Evolutionary conservation across 2,797 vertebrate genomes (phyloP), one percentile per base, ranked within the genome.

Genomic region (Rhabdomys pumilio): DNA sequence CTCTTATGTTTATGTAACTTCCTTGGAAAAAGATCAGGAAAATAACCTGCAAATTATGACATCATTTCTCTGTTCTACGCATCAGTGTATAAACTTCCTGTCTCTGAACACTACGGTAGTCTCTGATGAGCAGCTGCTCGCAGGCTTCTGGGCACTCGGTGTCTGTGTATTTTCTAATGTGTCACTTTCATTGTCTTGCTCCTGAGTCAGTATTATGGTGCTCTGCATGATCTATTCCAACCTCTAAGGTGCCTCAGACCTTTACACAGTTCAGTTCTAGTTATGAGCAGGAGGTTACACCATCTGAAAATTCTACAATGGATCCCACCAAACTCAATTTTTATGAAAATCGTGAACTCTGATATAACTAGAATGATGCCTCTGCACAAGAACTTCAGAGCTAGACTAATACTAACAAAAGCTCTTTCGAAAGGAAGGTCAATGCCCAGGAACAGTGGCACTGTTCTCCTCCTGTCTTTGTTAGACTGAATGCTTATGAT

Each of bases 141-240:
- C 77, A 0, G 1, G 6, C 57, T 34, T 80, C 31, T 50, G 2
- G 9, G 77, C 17, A 6, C 0, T 2, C 0, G 4, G 8, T 72
- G 50, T 7, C 38, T 29, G 80, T 61, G 26, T n/a, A 50, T 44
- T 57, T 63, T 50, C n/a, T 69, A 47, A 73, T 13, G 14, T 3
- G 0, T 22, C 26, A 24, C n/a, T 69, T 14, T 80, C n/a, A 38
- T 76, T 11, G 2, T 7, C 0, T 1, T 81, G 5, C 9, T 75
- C 44, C 24, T 59, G 63, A 29, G 59, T 26, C 12, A 55, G 63
- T 26, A 50, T n/a, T 29, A 1, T 1, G 0, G 2, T 73, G 3
- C 34, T 44, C 53, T 65, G 3, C 8, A 57, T 15, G 15, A 17
- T 34, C 38, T 22, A 29, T 17, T n/a, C 11, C 22, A 76, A 15